Evolutionary conservation across 2,888 invertebrate genomes (phyloP).

Genomic region (Drosophila borealis): DNA sequence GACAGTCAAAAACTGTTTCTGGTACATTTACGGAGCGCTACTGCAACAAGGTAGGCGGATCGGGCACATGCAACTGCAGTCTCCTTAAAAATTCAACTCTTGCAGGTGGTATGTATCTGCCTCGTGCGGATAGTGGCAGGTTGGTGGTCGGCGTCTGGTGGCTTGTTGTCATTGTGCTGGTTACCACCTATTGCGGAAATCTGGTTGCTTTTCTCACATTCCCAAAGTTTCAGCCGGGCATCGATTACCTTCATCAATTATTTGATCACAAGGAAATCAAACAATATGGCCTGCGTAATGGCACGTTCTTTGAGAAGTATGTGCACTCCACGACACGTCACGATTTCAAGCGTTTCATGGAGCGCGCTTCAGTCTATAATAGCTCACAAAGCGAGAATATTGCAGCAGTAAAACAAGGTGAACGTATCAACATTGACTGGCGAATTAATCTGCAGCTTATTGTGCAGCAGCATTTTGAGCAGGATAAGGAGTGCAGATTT

Average conservation of each 20-base stretch:
- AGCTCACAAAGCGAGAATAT: constrained; percentile 85
- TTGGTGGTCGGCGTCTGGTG: constrained; percentile 96
- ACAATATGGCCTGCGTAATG: constrained; percentile 91
- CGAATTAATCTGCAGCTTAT: constrained; percentile 90
- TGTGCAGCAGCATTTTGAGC: constrained; percentile 89
- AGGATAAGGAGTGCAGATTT: constrained; percentile 90
- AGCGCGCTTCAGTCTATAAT: constrained; percentile 86
- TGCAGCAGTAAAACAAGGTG: constrained; percentile 87
- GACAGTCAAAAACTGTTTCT: constrained; percentile 84
- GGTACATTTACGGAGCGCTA: constrained; percentile 94
- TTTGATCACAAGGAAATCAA: constrained; percentile 86
- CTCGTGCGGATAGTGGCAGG: constrained; percentile 93
- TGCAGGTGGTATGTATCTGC: constrained; percentile 94
- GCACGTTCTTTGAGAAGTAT: constrained; percentile 90
- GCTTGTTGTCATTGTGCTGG: constrained; percentile 94
- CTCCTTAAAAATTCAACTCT: neutral
- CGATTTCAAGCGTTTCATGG: constrained; percentile 85
- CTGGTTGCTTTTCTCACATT: constrained; percentile 96
- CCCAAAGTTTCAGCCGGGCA: constrained; percentile 87
- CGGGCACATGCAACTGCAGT: rapidly evolving
- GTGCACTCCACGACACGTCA: constrained; percentile 82
- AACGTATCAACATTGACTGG: constrained; percentile 93
- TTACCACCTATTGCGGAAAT: constrained; percentile 96
- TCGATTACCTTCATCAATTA: constrained; percentile 80
- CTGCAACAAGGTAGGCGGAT: constrained; percentile 92